phyloP scores from a whole-genome alignment of 1,140 invertebrate genomes.

The Trichoplusia ni region DNA sequence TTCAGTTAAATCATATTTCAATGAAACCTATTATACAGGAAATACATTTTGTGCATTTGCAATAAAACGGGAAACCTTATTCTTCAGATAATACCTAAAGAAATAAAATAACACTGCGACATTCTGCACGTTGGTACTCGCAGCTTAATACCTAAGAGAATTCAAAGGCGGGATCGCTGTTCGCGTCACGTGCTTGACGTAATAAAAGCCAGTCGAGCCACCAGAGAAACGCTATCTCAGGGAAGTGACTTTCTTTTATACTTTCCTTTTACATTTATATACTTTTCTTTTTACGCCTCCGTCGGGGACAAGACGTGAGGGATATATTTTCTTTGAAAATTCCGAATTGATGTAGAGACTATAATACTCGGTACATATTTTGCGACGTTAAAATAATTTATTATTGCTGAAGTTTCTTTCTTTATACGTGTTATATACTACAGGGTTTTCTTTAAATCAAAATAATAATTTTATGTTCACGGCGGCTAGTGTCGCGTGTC shows the following conservation, averaged over 20 bases:
- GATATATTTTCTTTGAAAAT: conserved; percentile 59
- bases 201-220: conserved; percentile 62
- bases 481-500: too few species aligned
- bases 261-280: conserved; percentile 65
- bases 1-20: too few species aligned
- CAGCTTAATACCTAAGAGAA: conserved; percentile 48
- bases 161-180: conserved; percentile 51
- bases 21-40: too few species aligned
- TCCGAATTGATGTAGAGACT: conserved; percentile 34
- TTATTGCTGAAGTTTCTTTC: conserved; percentile 8
- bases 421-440: background rate
- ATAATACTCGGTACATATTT: conserved; percentile 9
- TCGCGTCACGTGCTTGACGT: conserved; percentile 66
- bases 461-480: too few species aligned
- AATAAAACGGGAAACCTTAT: too few species aligned
- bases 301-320: conserved; percentile 59
- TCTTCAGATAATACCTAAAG: background rate
- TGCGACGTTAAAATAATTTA: conserved; percentile 30
- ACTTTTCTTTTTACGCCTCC: conserved; percentile 69
- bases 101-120: background rate
- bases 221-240: conserved; percentile 56
- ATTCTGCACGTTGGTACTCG: conserved; percentile 34
- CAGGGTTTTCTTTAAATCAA: too few species aligned
- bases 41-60: too few species aligned
- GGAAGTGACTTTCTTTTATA: conserved; percentile 68